Base-by-base conservation (phyloP, 2,113 vertebrate genomes). In the Irena cyanogastra region DNA sequence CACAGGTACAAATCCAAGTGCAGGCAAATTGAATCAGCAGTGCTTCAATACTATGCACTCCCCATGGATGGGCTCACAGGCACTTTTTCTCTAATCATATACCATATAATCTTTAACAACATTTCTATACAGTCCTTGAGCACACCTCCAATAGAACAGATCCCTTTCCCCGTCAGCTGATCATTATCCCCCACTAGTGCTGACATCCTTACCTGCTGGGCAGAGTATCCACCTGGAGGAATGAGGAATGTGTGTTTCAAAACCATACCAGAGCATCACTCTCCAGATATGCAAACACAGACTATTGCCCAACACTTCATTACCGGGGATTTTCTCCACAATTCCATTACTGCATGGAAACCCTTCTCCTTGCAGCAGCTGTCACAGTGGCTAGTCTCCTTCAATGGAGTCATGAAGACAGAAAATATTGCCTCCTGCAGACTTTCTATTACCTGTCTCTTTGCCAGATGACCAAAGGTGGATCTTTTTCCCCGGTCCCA, bases 301-400 rank as follows among this genome's bases (percentile, higher is more conserved):
- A 94, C 28, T 83, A 91, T 83, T 95, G 92, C 79, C 90, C 83
- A 42, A 93, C 92, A 94, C 47, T 95, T 95, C 85, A 92, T 37
- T 49, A 16, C 8, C 0, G 5, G 42, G n/a, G 16, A 16, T 30
- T 70, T 91, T 84, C 66, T 28, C 18, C 53, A 56, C 4, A 2
- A 18, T 93, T n/a, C 54, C 42, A 8, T 70, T 26, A 37, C 30
- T 26, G 28, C 2, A 5, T 59, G 78, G 54, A 85, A 82, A 49
- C 21, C 45, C 19, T 81, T 45, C 45, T 63, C 42, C 37, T 65
- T 68, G 35, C 50, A 96, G 81, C 33, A 91, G 82, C 60, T 77
- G 23, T 44, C 45, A 59, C 60, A 71, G 42, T 2, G 7, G 39
- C 42, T 61, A 1, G 3, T 76, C 39, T 77, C 75, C 71, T 80